Percentiles rank a stretch among this genome's conserved stretches.
Conservation (phyloP, 2,113 vertebrate genomes). For the Chrysemys picta region DNA sequence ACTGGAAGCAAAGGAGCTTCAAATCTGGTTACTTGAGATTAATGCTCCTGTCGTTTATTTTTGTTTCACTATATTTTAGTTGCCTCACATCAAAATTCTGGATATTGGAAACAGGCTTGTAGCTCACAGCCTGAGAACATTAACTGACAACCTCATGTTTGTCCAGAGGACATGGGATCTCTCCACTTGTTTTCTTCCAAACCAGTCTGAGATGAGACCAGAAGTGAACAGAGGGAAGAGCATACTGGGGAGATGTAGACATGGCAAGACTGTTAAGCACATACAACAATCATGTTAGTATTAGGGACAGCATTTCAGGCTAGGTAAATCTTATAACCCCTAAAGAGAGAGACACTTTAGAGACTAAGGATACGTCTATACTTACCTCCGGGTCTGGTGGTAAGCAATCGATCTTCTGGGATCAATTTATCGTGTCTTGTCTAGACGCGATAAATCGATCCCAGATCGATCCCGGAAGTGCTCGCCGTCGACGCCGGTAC, state of each 20-base stretch:
- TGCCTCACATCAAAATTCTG: background rate
- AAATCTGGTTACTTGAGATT: background rate
- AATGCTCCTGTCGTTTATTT: background rate
- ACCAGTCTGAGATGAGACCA: background rate
- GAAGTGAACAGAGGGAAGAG: background rate
- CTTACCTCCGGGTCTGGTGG: no score
- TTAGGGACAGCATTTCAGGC: background rate
- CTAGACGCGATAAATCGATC: no score
- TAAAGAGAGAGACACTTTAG: background rate
- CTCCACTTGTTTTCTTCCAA: background rate
- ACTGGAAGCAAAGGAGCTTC: background rate
- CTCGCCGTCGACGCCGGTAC: no score
- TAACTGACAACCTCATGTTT: background rate
- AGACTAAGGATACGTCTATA: background rate
- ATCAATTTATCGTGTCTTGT: no score
- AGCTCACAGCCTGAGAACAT: background rate
- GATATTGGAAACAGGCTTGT: background rate
- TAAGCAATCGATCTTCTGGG: no score
- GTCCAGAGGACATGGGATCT: background rate
- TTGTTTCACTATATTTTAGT: background rate
- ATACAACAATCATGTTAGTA: background rate
- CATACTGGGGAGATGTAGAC: background rate
- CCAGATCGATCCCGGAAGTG: no score
- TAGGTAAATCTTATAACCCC: background rate
- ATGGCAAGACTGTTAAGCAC: background rate